Percentiles rank a stretch among this genome's conserved stretches.
Conservation (phyloP, 1,140 invertebrate species). For the Meteorus sp. region DNA sequence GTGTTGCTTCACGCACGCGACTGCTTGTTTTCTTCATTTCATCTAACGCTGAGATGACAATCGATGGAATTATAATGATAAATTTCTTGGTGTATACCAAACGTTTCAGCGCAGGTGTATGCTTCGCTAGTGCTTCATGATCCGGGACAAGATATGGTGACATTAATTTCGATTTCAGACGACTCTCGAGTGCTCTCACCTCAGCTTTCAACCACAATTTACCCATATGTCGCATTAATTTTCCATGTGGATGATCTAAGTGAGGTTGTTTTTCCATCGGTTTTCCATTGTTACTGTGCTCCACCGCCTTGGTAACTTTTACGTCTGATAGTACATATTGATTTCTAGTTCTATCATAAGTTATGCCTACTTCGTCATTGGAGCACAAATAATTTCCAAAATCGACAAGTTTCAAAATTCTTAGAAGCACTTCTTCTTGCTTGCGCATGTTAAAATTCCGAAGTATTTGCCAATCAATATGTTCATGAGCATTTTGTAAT, state of each 20-base stretch:
- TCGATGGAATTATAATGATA: conserved; percentile 77
- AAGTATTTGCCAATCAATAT: conserved; percentile 68
- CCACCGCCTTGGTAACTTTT: conserved; percentile 16
- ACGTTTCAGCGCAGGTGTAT: conserved; percentile 75
- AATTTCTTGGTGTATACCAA: conserved; percentile 75
- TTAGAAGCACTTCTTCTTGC: conserved; percentile 68
- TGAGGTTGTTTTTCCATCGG: conserved; percentile 31
- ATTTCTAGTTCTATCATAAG: conserved; percentile 61
- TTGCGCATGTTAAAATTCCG: conserved; percentile 62
- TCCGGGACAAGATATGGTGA: conserved; percentile 79
- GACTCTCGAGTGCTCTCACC: conserved; percentile 69
- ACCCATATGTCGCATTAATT: conserved; percentile 73
- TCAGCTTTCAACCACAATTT: conserved; percentile 76
- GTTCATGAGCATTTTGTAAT: conserved; percentile 66
- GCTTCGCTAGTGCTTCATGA: conserved; percentile 70
- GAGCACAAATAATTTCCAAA: conserved; percentile 72
- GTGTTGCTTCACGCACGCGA: conserved; percentile 83
- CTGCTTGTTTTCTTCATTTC: conserved; percentile 78
- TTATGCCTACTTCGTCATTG: conserved; percentile 63
- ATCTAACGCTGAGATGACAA: conserved; percentile 83
- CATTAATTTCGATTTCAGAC: conserved; percentile 54
- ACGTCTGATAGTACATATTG: conserved; percentile 53
- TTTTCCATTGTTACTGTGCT: conserved; percentile 9
- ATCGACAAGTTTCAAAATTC: conserved; percentile 70
- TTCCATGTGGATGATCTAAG: conserved; percentile 43